These are phyloP conservation scores for Lymantria monacha DNA, from an alignment of 2,888 invertebrate species.

Conservation along the genomic window DNA sequence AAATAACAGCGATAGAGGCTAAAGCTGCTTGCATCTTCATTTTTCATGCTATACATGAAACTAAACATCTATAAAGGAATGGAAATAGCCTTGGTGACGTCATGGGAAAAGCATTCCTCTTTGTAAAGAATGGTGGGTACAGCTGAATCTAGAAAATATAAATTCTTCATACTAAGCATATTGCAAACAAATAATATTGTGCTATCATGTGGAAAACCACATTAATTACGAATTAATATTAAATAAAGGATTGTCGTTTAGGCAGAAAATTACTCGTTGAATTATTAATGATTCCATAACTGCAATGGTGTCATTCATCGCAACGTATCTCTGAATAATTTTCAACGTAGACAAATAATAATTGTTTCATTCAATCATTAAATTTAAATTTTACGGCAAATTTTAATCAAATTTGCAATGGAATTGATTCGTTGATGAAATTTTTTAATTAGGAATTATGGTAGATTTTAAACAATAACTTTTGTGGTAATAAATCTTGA, in stretches of 20 bases:
- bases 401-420: slow-evolving; percentile 24
- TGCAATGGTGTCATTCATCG: slow-evolving; percentile 40
- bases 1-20: too few species aligned
- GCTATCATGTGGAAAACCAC: background rate
- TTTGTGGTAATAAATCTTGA: slow-evolving; percentile 38
- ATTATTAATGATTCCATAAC: slow-evolving; percentile 54
- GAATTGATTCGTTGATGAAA: slow-evolving; percentile 24
- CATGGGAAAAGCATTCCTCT: too few species aligned
- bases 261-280: slow-evolving; percentile 46
- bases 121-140: too few species aligned
- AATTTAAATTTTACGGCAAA: slow-evolving; percentile 23
- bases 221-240: slow-evolving; percentile 12
- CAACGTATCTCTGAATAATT: slow-evolving; percentile 14
- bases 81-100: too few species aligned
- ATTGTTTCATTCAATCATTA: slow-evolving; percentile 29
- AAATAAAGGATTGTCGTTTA: slow-evolving; percentile 15
- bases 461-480: slow-evolving; percentile 30
- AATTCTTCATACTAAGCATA: too few species aligned
- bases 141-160: too few species aligned
- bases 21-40: too few species aligned
- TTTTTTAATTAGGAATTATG: slow-evolving; percentile 36
- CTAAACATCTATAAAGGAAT: too few species aligned
- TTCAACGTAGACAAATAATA: slow-evolving; percentile 15
- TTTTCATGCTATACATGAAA: too few species aligned
- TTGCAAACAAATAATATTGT: background rate